Base-by-base conservation (phyloP, 2,113 vertebrate species). In the Ophthalmotilapia sp. region DNA sequence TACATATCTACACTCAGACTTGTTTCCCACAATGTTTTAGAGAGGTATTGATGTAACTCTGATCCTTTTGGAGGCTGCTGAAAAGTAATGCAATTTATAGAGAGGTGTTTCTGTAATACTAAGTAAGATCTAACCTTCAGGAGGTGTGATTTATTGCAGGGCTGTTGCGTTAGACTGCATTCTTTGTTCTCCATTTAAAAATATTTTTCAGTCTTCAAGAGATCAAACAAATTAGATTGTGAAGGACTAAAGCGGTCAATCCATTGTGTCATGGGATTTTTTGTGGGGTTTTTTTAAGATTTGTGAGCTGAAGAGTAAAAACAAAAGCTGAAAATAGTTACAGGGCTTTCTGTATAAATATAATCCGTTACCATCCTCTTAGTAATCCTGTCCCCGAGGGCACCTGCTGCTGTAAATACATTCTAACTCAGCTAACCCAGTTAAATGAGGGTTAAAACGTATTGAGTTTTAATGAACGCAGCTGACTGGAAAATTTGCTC, bases 401-500 rank as follows among this genome's bases (percentile, higher is more conserved):
- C 81, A 33, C 56, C 68, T 33, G 82, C 68, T 42, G 82, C 87
- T 51, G 65, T 65, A 36, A 75, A 80, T 21, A 75, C 6, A 7
- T n/a, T 77, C 45, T 51, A 31, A 77, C 42, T 75, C 85, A 23
- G 80, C 68, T 83, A 77, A 77, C 73, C 62, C 6, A 68, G 81
- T 56, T 83, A 83, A 81, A 62, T 11, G 49, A 81, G 53, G 65
- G 77, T 60, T 87, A 60, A 68, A 86, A 75, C 73, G 56, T 14
- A 84, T 26, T 21, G 56, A 73, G 58, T n/a, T 54, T 86, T 82
- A 90, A 80, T 60, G 47, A 84, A 79, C 38, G 40, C 79, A 82
- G 84, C 90, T 81, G 90, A 88, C 62, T 33, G 83, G 75, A 84
- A 86, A 90, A 82, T n/a, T 77, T 9, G 23, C 84, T 62, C 70